Conservation (phyloP, 1,140 invertebrate species). For the Tyrophagus putrescentiae region DNA sequence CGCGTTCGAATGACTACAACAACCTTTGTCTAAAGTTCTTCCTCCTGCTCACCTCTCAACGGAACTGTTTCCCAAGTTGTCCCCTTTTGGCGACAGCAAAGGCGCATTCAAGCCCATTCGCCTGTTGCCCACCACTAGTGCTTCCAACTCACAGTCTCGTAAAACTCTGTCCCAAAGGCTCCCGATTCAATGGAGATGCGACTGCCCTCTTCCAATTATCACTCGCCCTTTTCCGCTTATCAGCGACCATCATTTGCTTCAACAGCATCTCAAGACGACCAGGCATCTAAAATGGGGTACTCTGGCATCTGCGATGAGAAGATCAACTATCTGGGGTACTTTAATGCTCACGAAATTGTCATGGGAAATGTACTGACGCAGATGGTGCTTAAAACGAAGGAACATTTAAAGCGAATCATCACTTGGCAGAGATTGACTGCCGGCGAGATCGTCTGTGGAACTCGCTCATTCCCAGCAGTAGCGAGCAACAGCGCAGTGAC, state of each 20-base stretch:
- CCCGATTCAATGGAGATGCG: neutral
- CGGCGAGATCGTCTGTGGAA: conserved; percentile 56
- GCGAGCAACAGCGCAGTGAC: conserved; percentile 6
- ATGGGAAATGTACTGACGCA: conserved; percentile 52
- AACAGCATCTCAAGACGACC: neutral
- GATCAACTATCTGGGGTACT: conserved; percentile 57
- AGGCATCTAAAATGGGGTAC: neutral
- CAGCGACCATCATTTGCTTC: neutral
- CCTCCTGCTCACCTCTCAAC: conserved; percentile 50
- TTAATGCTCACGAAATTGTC: conserved; percentile 53
- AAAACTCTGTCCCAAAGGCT: conserved; percentile 18
- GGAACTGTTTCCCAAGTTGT: conserved; percentile 50
- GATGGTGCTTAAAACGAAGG: conserved; percentile 44
- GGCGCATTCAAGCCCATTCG: conserved; percentile 25
- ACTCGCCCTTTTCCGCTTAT: neutral
- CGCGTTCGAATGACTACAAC: conserved; percentile 16
- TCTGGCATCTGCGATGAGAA: conserved; percentile 37
- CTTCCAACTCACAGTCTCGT: conserved; percentile 20
- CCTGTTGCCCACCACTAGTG: neutral
- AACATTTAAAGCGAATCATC: conserved; percentile 48
- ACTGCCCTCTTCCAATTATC: too few relatives aligned
- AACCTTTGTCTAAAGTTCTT: conserved; percentile 52
- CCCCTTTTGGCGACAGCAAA: neutral
- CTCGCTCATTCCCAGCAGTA: conserved; percentile 40
- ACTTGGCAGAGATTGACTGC: conserved; percentile 51